phyloP scores from a whole-genome alignment of 2,113 vertebrate genomes.

The Dendrocopos noguchii region DNA sequence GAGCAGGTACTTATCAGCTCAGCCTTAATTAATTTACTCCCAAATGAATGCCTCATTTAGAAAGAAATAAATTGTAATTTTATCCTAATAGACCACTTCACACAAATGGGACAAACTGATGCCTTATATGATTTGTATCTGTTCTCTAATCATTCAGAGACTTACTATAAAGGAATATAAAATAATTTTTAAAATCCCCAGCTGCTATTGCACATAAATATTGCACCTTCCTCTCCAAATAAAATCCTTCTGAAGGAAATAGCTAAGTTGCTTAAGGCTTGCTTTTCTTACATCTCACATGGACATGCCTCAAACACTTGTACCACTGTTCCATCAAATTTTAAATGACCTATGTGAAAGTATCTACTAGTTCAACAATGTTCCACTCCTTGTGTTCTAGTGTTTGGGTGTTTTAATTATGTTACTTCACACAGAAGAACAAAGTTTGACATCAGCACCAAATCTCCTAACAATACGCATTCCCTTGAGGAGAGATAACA shows the following conservation, averaged over 20 bases:
- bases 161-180: neutral
- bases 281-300: neutral
- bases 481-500: neutral
- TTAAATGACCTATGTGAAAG: neutral
- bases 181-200: slow-evolving; percentile 22
- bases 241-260: neutral
- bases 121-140: slow-evolving; percentile 45
- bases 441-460: slow-evolving; percentile 1
- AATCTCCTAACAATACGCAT: slow-evolving; percentile 4
- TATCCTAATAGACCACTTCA: slow-evolving; percentile 35
- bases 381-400: neutral
- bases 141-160: slow-evolving; percentile 10
- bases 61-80: slow-evolving; percentile 60
- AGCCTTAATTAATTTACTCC: slow-evolving; percentile 65
- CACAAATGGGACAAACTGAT: slow-evolving; percentile 28
- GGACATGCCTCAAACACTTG: neutral
- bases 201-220: neutral
- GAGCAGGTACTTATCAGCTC: slow-evolving; percentile 57
- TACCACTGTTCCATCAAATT: neutral
- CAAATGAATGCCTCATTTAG: slow-evolving; percentile 49
- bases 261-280: neutral
- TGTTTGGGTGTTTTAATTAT: neutral
- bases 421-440: neutral
- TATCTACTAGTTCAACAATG: neutral
- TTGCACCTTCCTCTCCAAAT: neutral